phyloP scores from a whole-genome alignment of 2,113 vertebrate species.

The Columba janthina region DNA sequence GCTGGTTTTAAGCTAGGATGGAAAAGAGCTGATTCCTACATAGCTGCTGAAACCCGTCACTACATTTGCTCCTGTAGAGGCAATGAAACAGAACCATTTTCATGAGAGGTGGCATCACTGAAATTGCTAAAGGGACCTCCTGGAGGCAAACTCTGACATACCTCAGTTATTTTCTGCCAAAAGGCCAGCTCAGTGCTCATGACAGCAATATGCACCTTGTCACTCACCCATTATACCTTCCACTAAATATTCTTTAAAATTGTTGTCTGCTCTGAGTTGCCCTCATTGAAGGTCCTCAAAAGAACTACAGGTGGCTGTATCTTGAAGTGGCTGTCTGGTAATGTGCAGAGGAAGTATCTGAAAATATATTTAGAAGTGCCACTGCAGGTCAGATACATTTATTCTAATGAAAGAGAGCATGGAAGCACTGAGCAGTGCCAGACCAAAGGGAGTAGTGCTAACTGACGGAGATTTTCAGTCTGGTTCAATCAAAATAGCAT shows the following conservation, averaged over 20 bases:
- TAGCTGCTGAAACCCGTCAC: neutral
- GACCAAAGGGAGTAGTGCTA: neutral
- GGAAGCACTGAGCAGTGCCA: neutral
- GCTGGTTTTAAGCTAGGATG: neutral
- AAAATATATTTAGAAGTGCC: neutral
- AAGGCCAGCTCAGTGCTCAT: neutral
- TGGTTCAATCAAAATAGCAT: neutral
- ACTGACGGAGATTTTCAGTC: neutral
- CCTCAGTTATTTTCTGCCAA: neutral
- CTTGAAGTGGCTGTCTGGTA: neutral
- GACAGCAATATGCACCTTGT: neutral
- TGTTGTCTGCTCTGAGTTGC: neutral
- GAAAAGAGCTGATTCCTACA: neutral
- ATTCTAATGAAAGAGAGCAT: neutral
- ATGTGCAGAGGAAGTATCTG: neutral
- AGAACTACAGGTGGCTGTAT: neutral
- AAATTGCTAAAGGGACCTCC: neutral
- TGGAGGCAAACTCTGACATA: neutral
- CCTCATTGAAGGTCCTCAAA: neutral
- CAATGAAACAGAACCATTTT: neutral
- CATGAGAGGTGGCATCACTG: neutral
- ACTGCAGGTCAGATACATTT: neutral
- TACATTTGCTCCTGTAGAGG: neutral
- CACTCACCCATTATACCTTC: neutral
- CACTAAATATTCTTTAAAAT: neutral